Conservation (phyloP, 2,113 vertebrate species). For the Halcyon malimbica region DNA sequence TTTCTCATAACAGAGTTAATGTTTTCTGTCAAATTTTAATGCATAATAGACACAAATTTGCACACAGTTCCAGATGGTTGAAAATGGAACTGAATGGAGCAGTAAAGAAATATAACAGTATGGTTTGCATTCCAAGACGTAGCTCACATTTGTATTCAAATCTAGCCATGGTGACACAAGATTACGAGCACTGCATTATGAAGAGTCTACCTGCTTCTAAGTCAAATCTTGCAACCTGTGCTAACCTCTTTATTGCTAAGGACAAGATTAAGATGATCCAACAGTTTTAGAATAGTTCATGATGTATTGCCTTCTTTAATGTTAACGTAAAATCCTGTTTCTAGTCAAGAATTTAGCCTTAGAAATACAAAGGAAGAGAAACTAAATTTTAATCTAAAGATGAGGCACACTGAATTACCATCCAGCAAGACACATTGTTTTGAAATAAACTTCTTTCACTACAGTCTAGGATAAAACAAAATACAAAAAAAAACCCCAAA, state of each 20-base stretch:
- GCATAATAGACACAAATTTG: not conserved
- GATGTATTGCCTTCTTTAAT: not conserved
- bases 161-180: not conserved
- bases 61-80: not conserved
- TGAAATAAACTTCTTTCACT: not conserved
- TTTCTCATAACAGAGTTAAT: not conserved
- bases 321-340: not conserved
- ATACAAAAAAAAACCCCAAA: not conserved
- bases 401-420: not conserved
- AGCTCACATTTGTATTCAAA: not conserved
- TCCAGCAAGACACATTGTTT: not conserved
- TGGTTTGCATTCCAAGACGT: not conserved
- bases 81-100: not conserved
- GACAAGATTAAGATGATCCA: not conserved
- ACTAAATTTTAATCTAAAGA: not conserved
- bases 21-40: slow-evolving; percentile 2
- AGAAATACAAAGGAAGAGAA: not conserved
- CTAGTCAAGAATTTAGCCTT: not conserved
- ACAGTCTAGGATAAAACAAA: not conserved
- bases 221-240: not conserved
- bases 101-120: not conserved
- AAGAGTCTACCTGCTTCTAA: not conserved
- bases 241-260: not conserved
- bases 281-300: not conserved
- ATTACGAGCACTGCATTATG: not conserved